Evolutionary conservation across 1,140 invertebrate species (phyloP).

Genomic region (Adelges cooleyi): DNA sequence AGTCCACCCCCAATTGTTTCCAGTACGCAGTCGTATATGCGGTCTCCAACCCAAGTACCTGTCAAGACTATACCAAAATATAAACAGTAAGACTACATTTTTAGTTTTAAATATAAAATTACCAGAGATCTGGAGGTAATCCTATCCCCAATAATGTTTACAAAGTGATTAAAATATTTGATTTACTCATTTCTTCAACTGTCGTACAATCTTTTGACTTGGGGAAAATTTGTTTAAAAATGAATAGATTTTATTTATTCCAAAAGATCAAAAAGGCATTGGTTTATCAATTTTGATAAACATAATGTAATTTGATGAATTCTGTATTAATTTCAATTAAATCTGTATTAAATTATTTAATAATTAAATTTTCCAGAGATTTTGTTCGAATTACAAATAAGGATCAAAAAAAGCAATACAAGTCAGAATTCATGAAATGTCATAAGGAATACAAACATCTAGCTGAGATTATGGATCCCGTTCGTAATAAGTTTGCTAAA

Average conservation of each 20-base stretch:
- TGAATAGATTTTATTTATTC: too few species aligned
- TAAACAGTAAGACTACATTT: slow-evolving; percentile 28
- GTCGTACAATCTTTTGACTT: too few species aligned
- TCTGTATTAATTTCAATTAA: too few species aligned
- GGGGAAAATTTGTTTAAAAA: too few species aligned
- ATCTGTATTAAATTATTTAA: neutral
- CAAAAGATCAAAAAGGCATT: too few species aligned
- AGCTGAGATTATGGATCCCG: slow-evolving; percentile 60
- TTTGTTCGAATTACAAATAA: slow-evolving; percentile 62
- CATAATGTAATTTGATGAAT: neutral
- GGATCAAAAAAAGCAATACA: slow-evolving; percentile 71
- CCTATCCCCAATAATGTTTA: too few species aligned
- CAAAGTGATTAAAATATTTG: too few species aligned
- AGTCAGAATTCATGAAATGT: slow-evolving; percentile 72
- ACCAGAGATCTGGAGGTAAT: too few species aligned
- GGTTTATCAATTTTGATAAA: too few species aligned
- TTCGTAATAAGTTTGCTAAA: slow-evolving; percentile 60
- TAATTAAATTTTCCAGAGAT: slow-evolving; percentile 44
- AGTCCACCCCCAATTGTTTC: slow-evolving; percentile 16
- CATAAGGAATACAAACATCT: slow-evolving; percentile 71
- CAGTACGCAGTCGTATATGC: neutral
- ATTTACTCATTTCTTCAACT: too few species aligned
- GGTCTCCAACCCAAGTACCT: neutral
- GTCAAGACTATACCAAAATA: slow-evolving; percentile 22
- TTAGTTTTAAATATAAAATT: too few species aligned